Percentiles rank a stretch among this genome's conserved stretches.
These are phyloP conservation scores for Eonycteris spelaea DNA, from an alignment of 2,113 vertebrate species.

Conservation along the genomic window DNA sequence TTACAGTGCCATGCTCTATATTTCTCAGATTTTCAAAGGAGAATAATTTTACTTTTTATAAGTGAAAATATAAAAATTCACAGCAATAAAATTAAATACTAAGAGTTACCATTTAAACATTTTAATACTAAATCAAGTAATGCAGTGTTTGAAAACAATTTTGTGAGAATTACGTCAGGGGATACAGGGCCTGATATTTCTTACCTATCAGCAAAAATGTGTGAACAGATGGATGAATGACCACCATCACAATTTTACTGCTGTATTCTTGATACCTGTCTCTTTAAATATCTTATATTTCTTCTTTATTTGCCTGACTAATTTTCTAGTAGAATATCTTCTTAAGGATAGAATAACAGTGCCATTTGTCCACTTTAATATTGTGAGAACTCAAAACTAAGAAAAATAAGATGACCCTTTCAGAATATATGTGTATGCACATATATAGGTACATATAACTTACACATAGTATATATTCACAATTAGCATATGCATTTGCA, in stretches of 20 bases:
- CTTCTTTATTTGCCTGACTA: neutral
- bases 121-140: neutral
- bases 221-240: no score
- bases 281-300: neutral
- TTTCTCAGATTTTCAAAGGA: neutral
- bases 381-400: neutral
- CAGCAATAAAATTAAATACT: neutral
- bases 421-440: neutral
- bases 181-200: neutral
- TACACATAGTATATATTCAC: neutral
- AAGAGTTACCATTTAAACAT: neutral
- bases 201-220: neutral
- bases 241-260: neutral
- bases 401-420: neutral
- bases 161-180: neutral
- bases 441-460: neutral
- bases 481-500: neutral
- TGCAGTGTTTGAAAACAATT: neutral
- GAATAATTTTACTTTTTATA: neutral
- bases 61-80: neutral
- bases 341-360: neutral
- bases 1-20: neutral
- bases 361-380: neutral
- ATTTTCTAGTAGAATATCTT: neutral
- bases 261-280: no score